Base-by-base conservation (phyloP, 92 coral and sea anemone species). In the Anthopleura xanthogrammica region DNA sequence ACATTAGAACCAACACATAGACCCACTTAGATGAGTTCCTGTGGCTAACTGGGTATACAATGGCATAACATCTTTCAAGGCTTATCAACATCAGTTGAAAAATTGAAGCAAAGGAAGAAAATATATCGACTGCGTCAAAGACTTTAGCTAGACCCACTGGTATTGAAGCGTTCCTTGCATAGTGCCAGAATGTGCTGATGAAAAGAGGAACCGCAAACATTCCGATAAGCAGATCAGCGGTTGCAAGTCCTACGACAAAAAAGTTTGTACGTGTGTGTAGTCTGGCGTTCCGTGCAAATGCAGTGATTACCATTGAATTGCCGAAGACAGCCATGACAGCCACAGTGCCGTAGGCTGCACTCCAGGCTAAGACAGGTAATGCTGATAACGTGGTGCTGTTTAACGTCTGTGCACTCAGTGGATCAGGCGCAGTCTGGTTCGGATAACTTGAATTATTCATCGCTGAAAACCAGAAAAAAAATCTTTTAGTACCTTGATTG, bases 251-350 rank as follows among this genome's bases (percentile, higher is more conserved):
- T 41, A 92, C 89, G n/a, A 92, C 87, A 42, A 92, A 89, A 66
- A 74, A 92, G 60, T 92, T 92, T 4, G 95, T 92, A 7, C 95
- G 90, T 14, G 92, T 92, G 77, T 89, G 95, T n/a, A 92, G 83
- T 52, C 65, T 80, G 52, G 80, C 73, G 80, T 92, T 89, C 60
- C 90, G 92, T 50, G 85, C 75, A 76, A 89, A 92, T 19, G 92
- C 92, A 36, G 83, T 41, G 82, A 92, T 86, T 0, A 92, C 95
- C 82, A 85, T 92, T 16, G 84, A 82, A 76, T 92, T 92, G 39
- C 95, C 95, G 71, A 92, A 89, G 72, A 88, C 87, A 29, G 92
- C 90, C 92, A 92, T 89, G 42, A 89, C 90, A 24, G 92, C 90
- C 36, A 92, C 60, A 20, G 82, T 89, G 12, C 95, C 95, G 66